Evolutionary conservation across 2,888 invertebrate genomes (phyloP).

Genomic region (Escarpia spicata): DNA sequence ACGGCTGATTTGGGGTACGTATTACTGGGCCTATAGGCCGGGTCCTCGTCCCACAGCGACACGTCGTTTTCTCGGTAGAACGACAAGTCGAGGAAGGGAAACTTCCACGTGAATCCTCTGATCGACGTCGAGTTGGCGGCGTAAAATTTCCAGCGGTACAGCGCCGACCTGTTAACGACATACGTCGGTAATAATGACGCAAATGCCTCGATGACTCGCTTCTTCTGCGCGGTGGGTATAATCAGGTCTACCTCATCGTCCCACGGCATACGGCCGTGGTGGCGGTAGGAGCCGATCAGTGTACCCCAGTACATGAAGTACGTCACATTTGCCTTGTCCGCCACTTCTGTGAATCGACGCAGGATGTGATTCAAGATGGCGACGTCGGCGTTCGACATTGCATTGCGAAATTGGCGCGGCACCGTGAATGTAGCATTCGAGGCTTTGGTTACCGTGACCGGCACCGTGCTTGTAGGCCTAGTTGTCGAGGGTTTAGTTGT

Average conservation of each 20-base stretch:
- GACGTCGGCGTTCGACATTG: too few relatives aligned
- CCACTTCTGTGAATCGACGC: conserved; percentile 22
- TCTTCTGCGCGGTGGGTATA: conserved; percentile 31
- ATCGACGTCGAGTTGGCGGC: conserved; percentile 34
- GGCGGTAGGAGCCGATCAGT: conserved; percentile 45
- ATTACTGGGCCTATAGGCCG: conserved; percentile 25
- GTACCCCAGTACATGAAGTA: conserved; percentile 44
- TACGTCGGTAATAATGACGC: conserved; percentile 30
- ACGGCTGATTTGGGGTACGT: conserved; percentile 35
- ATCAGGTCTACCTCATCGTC: conserved; percentile 45
- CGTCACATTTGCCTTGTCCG: conserved; percentile 26
- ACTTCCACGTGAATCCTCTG: conserved; percentile 36
- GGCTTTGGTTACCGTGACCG: too few relatives aligned
- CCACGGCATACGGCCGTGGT: conserved; percentile 45
- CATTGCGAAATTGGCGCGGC: too few relatives aligned
- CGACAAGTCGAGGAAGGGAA: conserved; percentile 44
- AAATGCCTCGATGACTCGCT: conserved; percentile 11
- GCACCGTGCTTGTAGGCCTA: too few relatives aligned
- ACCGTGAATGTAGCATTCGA: too few relatives aligned
- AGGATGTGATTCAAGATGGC: too few relatives aligned
- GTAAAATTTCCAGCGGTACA: conserved; percentile 40
- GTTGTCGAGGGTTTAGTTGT: too few relatives aligned
- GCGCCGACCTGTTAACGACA: conserved; percentile 29
- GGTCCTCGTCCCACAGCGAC: conserved; percentile 42
- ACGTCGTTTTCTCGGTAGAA: conserved; percentile 42